These are phyloP conservation scores for Pocillopora verrucosa DNA, from an alignment of 64 coral and sea anemone species.

Conservation along the genomic window DNA sequence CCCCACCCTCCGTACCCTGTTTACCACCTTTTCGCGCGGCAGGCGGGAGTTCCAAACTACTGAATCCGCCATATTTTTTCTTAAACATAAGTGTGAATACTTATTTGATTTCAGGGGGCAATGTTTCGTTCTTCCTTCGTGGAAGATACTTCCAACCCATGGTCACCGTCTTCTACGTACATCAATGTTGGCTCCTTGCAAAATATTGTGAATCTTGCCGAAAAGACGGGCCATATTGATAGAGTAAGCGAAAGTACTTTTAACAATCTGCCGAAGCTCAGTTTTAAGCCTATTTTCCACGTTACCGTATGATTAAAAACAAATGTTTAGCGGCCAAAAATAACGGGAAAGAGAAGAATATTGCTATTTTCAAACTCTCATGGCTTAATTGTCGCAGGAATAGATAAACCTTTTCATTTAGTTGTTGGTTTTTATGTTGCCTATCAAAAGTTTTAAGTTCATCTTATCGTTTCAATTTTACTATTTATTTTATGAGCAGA, in stretches of 20 bases:
- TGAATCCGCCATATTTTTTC: background rate
- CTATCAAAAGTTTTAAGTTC: background rate
- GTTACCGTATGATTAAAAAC: too few species aligned
- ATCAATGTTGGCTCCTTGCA: constrained; percentile 84
- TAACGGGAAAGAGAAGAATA: too few species aligned
- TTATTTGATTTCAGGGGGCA: background rate
- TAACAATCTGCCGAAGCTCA: too few species aligned
- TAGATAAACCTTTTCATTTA: too few species aligned
- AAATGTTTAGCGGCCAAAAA: too few species aligned
- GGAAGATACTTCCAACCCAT: constrained; percentile 63
- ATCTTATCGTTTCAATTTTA: background rate
- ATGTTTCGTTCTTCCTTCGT: constrained; percentile 26
- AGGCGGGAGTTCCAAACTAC: constrained; percentile 50
- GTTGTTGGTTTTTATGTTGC: background rate
- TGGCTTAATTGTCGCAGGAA: too few species aligned
- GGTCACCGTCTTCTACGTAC: constrained; percentile 85
- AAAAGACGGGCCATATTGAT: constrained; percentile 64
- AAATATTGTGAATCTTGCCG: constrained; percentile 70
- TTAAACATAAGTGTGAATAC: background rate
- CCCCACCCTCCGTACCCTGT: background rate
- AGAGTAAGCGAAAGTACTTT: constrained; percentile 34
- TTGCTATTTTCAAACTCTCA: too few species aligned
- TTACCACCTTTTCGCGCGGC: background rate
- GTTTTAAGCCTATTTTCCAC: too few species aligned
- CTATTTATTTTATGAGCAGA: background rate